A percentile compares a stretch with the other conserved stretches of the same genome.
Conservation (phyloP, 2,888 invertebrate genomes). For the Ennomos quercinarius region DNA sequence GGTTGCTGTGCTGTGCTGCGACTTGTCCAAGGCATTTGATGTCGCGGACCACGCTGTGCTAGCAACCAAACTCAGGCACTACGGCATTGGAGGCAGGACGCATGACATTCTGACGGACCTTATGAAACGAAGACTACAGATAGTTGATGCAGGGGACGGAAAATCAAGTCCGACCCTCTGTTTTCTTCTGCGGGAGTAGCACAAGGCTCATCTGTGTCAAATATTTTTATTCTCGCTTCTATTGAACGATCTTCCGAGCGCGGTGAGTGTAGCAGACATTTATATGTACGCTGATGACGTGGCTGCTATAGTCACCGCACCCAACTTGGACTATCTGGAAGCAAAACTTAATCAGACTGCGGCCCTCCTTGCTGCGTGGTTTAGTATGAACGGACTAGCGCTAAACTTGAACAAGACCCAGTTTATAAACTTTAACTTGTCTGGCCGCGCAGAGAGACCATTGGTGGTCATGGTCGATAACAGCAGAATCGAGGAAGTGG, state of each 20-base stretch:
- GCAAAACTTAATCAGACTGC: too few relatives aligned
- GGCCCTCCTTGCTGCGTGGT: too few relatives aligned
- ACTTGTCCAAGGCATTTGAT: conserved; percentile 15
- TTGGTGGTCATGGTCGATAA: too few relatives aligned
- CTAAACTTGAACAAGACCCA: too few relatives aligned
- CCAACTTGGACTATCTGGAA: too few relatives aligned
- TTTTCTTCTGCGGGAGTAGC: conserved; percentile 6
- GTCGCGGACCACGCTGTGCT: conserved; percentile 7
- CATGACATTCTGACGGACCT: background rate
- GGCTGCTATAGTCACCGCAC: too few relatives aligned
- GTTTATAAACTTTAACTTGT: too few relatives aligned
- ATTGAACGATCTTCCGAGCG: background rate
- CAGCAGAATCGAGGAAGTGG: too few relatives aligned
- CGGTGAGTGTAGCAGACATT: background rate
- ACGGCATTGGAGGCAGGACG: background rate
- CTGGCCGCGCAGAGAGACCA: too few relatives aligned
- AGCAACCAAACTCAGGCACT: conserved; percentile 4
- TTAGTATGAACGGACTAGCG: too few relatives aligned
- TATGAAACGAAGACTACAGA: background rate
- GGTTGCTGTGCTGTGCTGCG: conserved; percentile 5
- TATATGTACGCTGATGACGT: background rate
- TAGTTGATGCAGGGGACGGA: conserved; percentile 1
- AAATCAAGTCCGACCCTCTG: background rate
- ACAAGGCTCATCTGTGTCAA: conserved; percentile 15
- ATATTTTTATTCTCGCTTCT: conserved; percentile 2